Percentiles rank a stretch among this genome's conserved stretches.
These are phyloP conservation scores for Protomyctophum bolini DNA, from an alignment of 2,113 vertebrate species.

Conservation along the genomic window DNA sequence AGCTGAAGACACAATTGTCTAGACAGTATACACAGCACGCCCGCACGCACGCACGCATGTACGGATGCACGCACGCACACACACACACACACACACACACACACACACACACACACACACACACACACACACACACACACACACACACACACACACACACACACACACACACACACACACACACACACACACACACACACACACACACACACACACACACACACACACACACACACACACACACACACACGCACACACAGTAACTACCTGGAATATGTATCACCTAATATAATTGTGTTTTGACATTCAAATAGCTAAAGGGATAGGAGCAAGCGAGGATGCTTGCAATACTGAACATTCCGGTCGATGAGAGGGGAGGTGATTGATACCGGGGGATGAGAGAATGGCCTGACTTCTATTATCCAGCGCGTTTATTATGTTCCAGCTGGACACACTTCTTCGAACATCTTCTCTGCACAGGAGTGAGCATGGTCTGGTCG, in stretches of 20 bases:
- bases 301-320: neutral
- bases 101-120: no score
- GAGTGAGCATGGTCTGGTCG: neutral
- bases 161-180: no score
- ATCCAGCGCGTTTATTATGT: slow-evolving; percentile 10
- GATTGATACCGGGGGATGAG: slow-evolving; percentile 23
- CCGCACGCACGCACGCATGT: no score
- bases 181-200: no score
- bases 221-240: no score
- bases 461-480: neutral
- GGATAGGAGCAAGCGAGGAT: slow-evolving; percentile 15
- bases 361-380: slow-evolving; percentile 17
- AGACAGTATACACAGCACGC: neutral
- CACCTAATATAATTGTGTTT: slow-evolving; percentile 2
- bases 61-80: no score
- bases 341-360: slow-evolving; percentile 60
- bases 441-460: slow-evolving; percentile 8
- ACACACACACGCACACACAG: no score
- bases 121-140: no score
- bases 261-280: slow-evolving; percentile 3
- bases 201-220: no score
- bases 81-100: neutral
- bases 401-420: slow-evolving; percentile 20
- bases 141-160: no score
- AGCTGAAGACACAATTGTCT: neutral